Base-by-base conservation (phyloP, 2,888 invertebrate genomes). In the Phengaris arion region DNA sequence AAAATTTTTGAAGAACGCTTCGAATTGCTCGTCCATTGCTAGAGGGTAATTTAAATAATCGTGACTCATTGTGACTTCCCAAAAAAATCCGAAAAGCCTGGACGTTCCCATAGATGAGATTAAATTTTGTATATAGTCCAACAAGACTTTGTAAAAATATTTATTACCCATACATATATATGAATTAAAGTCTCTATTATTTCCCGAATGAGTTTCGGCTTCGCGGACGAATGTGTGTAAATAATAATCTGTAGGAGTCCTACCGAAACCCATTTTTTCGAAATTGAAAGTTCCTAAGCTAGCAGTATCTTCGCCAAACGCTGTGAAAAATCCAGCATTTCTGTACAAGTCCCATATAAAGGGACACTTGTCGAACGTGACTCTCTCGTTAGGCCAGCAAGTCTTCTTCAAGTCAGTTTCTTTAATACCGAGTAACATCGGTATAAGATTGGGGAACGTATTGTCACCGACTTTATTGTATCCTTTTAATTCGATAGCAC, bases 401-500 rank as follows among this genome's bases (percentile, higher is more conserved):
- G 88, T 93, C 76, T 90, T 89, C 74, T 91, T 92, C 70, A 97
- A 86, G 82, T 97, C 96, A 0, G 92, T 90, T 51, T 95, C 95
- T 68, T 94, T 94, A 68, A 96, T 85, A 0, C 98, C 98, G 3
- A 96, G 95, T 12, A 98, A 89, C 78, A 97, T 94, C 0, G 98
- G 97, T 8, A 97, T 95, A 77, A 99, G 86, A 87, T 99, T 99
- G 0, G 98, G 98, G 85, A 97, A 98, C 0, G 98, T 98, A 87
- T 98, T 99, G 87, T 98, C 98, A 4, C 96, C 99, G 9, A 99
- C 97, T 94, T 98, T 99, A 85, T 97, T 98, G 87, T 98, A 98
- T 6, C 98, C 99, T 80, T 96, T 88, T 85, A 99, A 94, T 85
- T 98, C 98, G 74, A 97, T 94, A 59, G 96, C 96, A 13, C 94